Percentiles rank a stretch among this genome's conserved stretches.
These are phyloP conservation scores for Archivesica marissinica DNA, from an alignment of 1,140 invertebrate genomes.

Conservation along the genomic window DNA sequence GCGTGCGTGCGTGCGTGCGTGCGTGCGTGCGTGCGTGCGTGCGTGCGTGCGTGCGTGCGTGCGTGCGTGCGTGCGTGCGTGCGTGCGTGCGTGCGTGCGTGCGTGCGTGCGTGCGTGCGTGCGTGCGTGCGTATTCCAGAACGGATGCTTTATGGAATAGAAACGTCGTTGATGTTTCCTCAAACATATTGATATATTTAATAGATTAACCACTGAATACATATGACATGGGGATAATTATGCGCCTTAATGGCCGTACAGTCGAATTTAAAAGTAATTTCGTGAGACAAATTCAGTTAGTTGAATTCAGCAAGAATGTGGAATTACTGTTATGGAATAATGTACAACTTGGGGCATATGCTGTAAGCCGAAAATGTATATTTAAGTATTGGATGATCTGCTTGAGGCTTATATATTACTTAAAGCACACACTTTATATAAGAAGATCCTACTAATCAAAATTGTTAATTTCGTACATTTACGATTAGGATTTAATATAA, in stretches of 20 bases:
- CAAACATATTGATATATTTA: not conserved
- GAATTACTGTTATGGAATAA: not conserved
- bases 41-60: not conserved
- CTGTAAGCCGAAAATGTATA: no score
- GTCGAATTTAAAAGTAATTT: not conserved
- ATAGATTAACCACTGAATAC: constrained; percentile 1
- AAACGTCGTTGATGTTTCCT: not conserved
- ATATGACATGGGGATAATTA: not conserved
- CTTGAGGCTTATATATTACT: no score
- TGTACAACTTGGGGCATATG: not conserved
- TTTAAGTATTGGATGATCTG: no score
- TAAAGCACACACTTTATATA: no score
- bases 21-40: no score
- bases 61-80: not conserved
- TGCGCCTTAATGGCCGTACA: not conserved
- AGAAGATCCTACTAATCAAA: no score
- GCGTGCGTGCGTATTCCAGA: not conserved
- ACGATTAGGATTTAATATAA: no score
- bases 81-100: not conserved
- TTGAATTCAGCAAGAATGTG: not conserved
- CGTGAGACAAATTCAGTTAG: not conserved
- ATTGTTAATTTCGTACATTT: no score
- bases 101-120: not conserved
- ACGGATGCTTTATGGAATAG: not conserved
- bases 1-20: no score